Evolutionary conservation across 2,888 invertebrate species (phyloP).

Genomic region (Dinocampus coccinellae): DNA sequence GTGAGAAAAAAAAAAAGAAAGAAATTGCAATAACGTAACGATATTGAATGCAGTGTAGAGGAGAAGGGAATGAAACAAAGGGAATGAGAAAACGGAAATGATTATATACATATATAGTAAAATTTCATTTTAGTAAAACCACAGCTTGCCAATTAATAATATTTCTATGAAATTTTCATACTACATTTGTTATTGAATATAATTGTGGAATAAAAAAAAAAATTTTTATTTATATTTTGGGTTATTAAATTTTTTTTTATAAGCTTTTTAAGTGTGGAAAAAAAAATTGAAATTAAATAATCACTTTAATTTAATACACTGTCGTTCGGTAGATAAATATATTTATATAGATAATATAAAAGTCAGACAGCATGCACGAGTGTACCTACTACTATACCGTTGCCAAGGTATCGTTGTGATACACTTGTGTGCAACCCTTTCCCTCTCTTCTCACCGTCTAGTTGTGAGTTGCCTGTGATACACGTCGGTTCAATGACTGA

Average conservation of each 20-base stretch:
- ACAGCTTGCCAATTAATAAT: neutral
- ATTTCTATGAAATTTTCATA: neutral
- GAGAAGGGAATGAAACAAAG: too few species aligned
- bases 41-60: neutral
- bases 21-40: neutral
- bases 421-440: conserved; percentile 1
- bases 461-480: neutral
- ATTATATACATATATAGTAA: neutral
- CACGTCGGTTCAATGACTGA: neutral
- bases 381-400: neutral
- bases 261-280: too few species aligned
- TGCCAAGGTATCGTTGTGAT: conserved; percentile 4
- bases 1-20: too few species aligned
- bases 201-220: too few species aligned
- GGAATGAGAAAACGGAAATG: neutral
- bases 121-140: neutral
- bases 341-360: neutral
- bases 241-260: too few species aligned
- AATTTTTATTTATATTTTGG: too few species aligned
- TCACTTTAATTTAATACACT: neutral
- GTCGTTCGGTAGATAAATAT: neutral
- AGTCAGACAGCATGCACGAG: neutral
- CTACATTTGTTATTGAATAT: too few species aligned
- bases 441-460: neutral
- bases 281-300: neutral